Evolutionary conservation across 2,888 invertebrate genomes (phyloP), one percentile per base, ranked within the genome.

Genomic region (Erebia ligea): DNA sequence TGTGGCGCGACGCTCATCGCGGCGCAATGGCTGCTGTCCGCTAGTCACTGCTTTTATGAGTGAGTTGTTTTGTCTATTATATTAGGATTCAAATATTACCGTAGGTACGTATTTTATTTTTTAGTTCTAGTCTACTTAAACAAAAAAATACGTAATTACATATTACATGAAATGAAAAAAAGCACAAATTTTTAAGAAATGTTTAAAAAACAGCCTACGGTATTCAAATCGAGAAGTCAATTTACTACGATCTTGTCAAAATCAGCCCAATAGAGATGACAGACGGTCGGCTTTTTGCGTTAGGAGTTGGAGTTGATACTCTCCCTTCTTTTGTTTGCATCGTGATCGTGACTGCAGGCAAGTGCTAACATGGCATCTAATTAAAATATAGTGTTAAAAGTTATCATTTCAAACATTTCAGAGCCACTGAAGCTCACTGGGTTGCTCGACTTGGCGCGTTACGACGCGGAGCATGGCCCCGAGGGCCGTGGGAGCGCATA

Each of bases 1-100:
- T 97, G 97, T 84, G 97, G 97, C 21, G 97, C 95, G 21, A 96
- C 97, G 2, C 94, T 97, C 61, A 94, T 97, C 75, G 94, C 95
- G 15, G 93, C 95, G 70, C 93, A 94, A 79, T 97, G 97, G 97
- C 94, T 97, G 65, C 91, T 97, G 8, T 97, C 97, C 0, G 97
- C 97, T 59, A 97, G 96, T 54, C 97, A 97, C 85, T 97, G 97
- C 81, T 97, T 97, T 84, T 96, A 96, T 84, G 95, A 95, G 97
- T 97, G 84, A 94, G 95, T 93, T 52, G 57, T 42, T 65, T 65
- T 59, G n/a, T 45, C 21, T 61, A 19, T 61, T 42, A n/a, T 61
- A 4, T 62, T 52, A 5, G 9, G n/a, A n/a, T n/a, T 52, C 34
- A 34, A 34, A 34, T 34, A 34, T 21, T 1, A 21, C 6, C 34